phyloP scores from a whole-genome alignment of 2,888 invertebrate genomes.

The Rhimphoctona megacephalus region DNA sequence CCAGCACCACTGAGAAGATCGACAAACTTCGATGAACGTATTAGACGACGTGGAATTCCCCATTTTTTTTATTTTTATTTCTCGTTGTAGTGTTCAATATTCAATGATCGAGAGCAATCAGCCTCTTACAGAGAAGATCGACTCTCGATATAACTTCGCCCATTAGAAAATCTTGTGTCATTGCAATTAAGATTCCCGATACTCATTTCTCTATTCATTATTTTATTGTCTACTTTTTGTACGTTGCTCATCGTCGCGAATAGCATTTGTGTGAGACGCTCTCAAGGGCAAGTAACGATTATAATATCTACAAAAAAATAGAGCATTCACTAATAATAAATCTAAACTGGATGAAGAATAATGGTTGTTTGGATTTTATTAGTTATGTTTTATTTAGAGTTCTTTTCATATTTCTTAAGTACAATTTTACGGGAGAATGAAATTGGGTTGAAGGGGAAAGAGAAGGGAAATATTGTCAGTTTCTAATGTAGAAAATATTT shows the following conservation, averaged over 20 bases:
- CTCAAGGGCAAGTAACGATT: not conserved
- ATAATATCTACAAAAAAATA: not conserved
- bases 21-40: conserved; percentile 2
- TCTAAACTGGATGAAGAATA: not conserved
- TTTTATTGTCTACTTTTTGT: not conserved
- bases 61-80: conserved; percentile 13
- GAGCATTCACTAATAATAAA: not conserved
- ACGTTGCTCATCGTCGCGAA: not conserved
- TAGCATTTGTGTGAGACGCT: not conserved
- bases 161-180: conserved; percentile 56
- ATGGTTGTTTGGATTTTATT: not conserved
- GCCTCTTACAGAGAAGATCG: conserved; percentile 21
- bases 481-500: not conserved
- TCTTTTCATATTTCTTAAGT: not conserved
- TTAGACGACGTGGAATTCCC: conserved; percentile 22
- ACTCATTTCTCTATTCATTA: conserved; percentile 9
- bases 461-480: too few species aligned
- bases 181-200: conserved; percentile 43
- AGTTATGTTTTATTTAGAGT: not conserved
- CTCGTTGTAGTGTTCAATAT: not conserved
- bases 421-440: not conserved
- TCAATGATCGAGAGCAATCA: conserved; percentile 50
- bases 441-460: not conserved
- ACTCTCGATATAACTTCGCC: conserved; percentile 19
- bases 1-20: conserved; percentile 31